A percentile compares a stretch with the other conserved stretches of the same genome.
Evolutionary conservation across 2,888 invertebrate species (phyloP).

Genomic region (Caenorhabditis sp.): DNA sequence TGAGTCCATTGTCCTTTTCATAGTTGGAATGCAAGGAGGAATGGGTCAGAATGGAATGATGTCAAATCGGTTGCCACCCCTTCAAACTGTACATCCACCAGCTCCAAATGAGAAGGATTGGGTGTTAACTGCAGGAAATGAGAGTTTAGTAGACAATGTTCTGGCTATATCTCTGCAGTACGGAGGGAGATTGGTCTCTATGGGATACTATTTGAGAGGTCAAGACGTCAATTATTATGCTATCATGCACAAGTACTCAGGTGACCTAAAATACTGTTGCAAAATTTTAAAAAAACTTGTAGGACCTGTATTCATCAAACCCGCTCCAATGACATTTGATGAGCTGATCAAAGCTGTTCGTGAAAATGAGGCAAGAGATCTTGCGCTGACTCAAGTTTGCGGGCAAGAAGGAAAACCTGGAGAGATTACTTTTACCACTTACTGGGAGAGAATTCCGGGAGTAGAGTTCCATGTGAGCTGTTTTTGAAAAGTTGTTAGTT

Average conservation of each 20-base stretch:
- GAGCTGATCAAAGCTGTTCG: conserved; percentile 78
- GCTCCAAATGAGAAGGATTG: conserved; percentile 81
- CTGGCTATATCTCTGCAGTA: conserved; percentile 77
- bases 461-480: conserved; percentile 77
- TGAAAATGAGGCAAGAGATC: conserved; percentile 81
- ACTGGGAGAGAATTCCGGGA: conserved; percentile 81
- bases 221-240: conserved; percentile 76
- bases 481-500: too few species aligned
- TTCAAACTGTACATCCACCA: conserved; percentile 78
- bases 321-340: conserved; percentile 79
- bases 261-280: too few species aligned
- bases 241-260: conserved; percentile 81
- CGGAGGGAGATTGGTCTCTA: conserved; percentile 79
- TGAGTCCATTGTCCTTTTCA: not conserved
- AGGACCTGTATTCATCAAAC: conserved; percentile 81
- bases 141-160: conserved; percentile 80
- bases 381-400: conserved; percentile 81
- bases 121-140: conserved; percentile 79
- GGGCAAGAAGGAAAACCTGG: conserved; percentile 79
- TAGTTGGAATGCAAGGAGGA: conserved; percentile 40
- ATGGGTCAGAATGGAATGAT: conserved; percentile 42
- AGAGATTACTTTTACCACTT: conserved; percentile 78
- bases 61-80: conserved; percentile 42
- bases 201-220: conserved; percentile 75
- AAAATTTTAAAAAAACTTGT: not conserved